Evolutionary conservation across 2,888 invertebrate species (phyloP), one percentile per base, ranked within the genome.

Genomic region (Litoditis marina): DNA sequence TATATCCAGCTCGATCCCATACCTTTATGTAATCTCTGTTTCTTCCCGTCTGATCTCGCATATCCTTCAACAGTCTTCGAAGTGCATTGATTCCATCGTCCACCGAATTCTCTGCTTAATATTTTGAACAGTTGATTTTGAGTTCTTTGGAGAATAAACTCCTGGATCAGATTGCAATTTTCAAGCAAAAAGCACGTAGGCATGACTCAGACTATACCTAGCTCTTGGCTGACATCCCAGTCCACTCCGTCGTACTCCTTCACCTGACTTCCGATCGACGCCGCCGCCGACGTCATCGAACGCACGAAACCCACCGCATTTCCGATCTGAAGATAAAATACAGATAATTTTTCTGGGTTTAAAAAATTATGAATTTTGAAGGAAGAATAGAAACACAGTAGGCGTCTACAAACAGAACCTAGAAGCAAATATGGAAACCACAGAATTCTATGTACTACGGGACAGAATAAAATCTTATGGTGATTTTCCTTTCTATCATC

Each of bases 271-370:
- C 49, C 55, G 13, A 65, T 58, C 25, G 60, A 52, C 28, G 63
- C 58, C 4, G 93, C 92, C 22, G 95, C 96, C 0, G 94, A 92
- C 58, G 63, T 56, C 65, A 98, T 90, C 85, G 95, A 89, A 53
- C 96, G 88, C 4, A 96, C 91, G 83, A 94, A 96, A 2, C 94
- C 95, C 88, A 96, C 90, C 0, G 94, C 92, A 85, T 95, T 95
- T 28, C 79, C 79, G 49, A 79, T 74, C 68, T 78, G 19, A 88
- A 88, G 88, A 74, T 34, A 70, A n/a, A 30, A 32, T 39, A 39
- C n/a, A n/a, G n/a, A n/a, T n/a, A n/a, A n/a, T n/a, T n/a, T n/a
- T n/a, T n/a, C n/a, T n/a, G 4, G 11, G 30, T 28, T 31, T 22
- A n/a, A n/a, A 46, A 51, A 16, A 34, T 13, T 25, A n/a, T 25